A percentile compares a stretch with the other conserved stretches of the same genome.
Evolutionary conservation across 2,797 vertebrate genomes (phyloP).

Genomic region (Falco biarmicus): DNA sequence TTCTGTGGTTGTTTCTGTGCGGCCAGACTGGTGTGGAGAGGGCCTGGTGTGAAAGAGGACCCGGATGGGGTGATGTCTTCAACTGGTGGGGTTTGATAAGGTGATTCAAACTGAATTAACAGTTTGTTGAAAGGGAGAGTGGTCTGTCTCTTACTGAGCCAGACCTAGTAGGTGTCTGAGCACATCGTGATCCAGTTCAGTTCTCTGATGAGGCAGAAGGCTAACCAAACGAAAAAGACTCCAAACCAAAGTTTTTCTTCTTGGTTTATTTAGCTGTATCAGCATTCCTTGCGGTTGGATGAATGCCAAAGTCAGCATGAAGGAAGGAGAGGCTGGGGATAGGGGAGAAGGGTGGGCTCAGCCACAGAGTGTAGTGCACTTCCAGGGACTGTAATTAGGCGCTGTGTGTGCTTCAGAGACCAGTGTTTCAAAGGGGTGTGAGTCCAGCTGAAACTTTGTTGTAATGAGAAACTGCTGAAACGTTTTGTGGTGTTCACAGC

Average conservation of each 20-base stretch:
- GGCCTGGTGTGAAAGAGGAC: not conserved
- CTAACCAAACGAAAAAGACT: not conserved
- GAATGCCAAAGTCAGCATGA: not conserved
- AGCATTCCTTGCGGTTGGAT: not conserved
- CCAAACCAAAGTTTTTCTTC: not conserved
- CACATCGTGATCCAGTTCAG: not conserved
- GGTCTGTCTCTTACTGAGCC: not conserved
- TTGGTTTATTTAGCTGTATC: not conserved
- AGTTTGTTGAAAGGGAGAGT: not conserved
- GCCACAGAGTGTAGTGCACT: fast-evolving
- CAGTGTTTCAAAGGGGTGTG: not conserved
- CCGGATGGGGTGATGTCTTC: not conserved
- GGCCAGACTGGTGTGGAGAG: not conserved
- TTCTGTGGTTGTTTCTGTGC: not conserved
- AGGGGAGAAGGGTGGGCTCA: not conserved
- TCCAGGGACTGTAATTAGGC: not conserved
- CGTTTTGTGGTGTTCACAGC: not conserved
- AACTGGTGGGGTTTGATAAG: fast-evolving
- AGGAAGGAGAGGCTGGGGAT: not conserved
- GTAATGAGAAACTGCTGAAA: not conserved
- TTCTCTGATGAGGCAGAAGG: not conserved
- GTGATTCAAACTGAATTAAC: not conserved
- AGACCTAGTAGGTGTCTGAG: not conserved
- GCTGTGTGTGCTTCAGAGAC: not conserved
- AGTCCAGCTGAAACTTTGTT: not conserved